A percentile compares a stretch with the other conserved stretches of the same genome.
These are phyloP conservation scores for Popillia japonica DNA, from an alignment of 1,140 invertebrate species.

Conservation along the genomic window DNA sequence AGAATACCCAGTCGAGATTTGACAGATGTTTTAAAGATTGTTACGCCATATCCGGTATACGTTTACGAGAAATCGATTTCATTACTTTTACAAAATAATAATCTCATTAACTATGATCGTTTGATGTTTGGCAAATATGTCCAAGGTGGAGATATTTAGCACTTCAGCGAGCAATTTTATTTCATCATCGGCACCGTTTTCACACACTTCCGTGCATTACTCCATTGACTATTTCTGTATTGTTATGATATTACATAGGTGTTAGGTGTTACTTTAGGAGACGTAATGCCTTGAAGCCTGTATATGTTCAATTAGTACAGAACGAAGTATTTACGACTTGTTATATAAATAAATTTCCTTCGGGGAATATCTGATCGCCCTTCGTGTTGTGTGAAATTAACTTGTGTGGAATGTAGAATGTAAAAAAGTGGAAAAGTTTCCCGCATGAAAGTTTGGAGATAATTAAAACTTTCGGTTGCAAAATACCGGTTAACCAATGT, in stretches of 20 bases:
- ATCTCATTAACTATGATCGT: too few species aligned
- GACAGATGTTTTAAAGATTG: too few species aligned
- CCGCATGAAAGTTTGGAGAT: not conserved
- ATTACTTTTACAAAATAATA: too few species aligned
- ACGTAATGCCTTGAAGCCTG: not conserved
- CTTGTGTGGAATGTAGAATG: not conserved
- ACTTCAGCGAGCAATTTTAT: not conserved
- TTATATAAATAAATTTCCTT: constrained; percentile 17
- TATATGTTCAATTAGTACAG: not conserved
- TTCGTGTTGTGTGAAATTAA: not conserved
- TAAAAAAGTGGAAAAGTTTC: too few species aligned
- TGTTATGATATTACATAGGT: constrained; percentile 19
- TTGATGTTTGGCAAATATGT: too few species aligned
- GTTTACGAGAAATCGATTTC: too few species aligned
- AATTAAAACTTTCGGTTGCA: not conserved
- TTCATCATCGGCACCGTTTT: not conserved
- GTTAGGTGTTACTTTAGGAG: constrained; percentile 3
- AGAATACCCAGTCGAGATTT: too few species aligned
- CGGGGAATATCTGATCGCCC: not conserved
- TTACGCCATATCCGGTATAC: too few species aligned
- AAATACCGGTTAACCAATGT: not conserved
- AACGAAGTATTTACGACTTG: constrained; percentile 1
- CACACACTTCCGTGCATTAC: not conserved
- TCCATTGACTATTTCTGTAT: constrained; percentile 1
- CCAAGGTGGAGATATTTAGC: not conserved